Evolutionary conservation across 2,888 invertebrate species (phyloP), one percentile per base, ranked within the genome.

Genomic region (Drosophila koepferae): DNA sequence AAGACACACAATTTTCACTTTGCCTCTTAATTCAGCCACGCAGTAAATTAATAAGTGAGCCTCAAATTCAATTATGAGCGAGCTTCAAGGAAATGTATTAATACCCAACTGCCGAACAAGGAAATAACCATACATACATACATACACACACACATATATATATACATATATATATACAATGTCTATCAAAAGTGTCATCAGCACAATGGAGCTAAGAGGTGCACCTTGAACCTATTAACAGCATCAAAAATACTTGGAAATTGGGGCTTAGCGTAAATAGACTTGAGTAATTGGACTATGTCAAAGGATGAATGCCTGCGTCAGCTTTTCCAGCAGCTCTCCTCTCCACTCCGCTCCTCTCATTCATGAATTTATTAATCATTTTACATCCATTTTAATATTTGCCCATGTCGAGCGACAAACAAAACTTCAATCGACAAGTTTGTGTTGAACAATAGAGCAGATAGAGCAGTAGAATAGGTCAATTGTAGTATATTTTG

Each of bases 1-100:
- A 62, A 70, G 70, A 46, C 43, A 28, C 46, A 46, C 44, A 58
- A 56, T 72, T 65, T 44, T 38, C 73, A 49, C 54, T 54, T 59
- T 31, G 20, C 40, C 23, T 12, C 53, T n/a, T 53, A 43, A 65
- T 54, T 53, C 58, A 74, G 40, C 53, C 56, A 51, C 38, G 51
- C 60, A 61, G 49, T 18, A 56, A 74, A 74, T 65, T 66, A 56
- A 53, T 56, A 41, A 46, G 56, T 28, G 28, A n/a, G 44, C 53
- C 40, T 23, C 40, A 66, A 58, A 58, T 58, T 58, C 49, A 72
- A 66, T 74, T 54, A 73, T 38, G 18, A 46, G 23, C 5, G 36
- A 40, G 34, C 23, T 44, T 31, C 51, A 40, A 34, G 44, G 20
- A 66, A 53, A 20, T 40, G 36, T 59, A 44, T 38, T n/a, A 14